Base-by-base conservation (phyloP, 1,140 invertebrate species). In the Grapholita molesta region DNA sequence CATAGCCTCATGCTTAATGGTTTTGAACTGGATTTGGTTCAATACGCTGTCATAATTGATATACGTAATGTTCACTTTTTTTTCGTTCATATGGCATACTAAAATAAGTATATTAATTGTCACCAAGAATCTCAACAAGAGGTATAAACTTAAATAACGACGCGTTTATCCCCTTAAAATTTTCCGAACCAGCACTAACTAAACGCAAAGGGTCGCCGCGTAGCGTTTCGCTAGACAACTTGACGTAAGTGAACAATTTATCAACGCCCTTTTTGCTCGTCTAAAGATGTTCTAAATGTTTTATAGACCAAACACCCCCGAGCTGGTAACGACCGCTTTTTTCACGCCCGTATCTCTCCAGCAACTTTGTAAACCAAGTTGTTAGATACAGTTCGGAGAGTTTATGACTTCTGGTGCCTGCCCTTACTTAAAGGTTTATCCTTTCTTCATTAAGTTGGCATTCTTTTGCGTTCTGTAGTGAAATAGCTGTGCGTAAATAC, bases 341-440 rank as follows among this genome's bases (percentile, higher is more conserved):
- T 61, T 61, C 55, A 28, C 55, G 55, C n/a, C 15, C 24, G 25
- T 61, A 61, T 61, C 55, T 61, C 25, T 28, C 25, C 11, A 12
- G 24, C 55, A 61, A 61, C 55, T 28, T 61, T 61, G 55, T 61
- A 48, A 48, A 61, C 24, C 24, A 28, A 57, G 53, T 61, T 61
- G 55, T 61, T 61, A 61, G 55, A 61, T 28, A 61, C 55, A 61
- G 55, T 61, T 61, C 25, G 15, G n/a, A 61, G 12, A 28, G 55
- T 61, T 61, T 61, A 61, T 61, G 55, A 61, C 55, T 32, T 61
- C 55, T 61, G 55, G 55, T 61, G 55, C 55, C 24, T 28, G 24
- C 24, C 25, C 55, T 61, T 61, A 30, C 42, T 61, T 61, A 61
- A 15, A 61, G 55, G 55, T 61, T 28, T 61, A 28, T 15, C 55